A percentile compares a stretch with the other conserved stretches of the same genome.
Conservation (phyloP, 2,888 invertebrate species). For the Campopleginae sp. region DNA sequence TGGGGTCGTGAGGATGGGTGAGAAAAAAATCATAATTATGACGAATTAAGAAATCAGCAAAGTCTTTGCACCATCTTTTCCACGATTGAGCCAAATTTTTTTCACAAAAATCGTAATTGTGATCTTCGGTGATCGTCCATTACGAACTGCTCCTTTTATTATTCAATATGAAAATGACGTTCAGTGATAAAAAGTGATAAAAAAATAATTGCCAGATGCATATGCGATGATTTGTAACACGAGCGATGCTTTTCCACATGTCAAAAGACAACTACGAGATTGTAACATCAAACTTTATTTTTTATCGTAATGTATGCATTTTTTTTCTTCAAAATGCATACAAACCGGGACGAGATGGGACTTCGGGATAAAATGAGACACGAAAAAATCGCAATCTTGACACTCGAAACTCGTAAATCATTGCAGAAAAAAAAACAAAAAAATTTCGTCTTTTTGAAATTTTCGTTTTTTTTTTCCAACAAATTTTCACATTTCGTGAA, state of each 20-base stretch:
- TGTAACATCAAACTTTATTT: constrained; percentile 63
- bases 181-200: constrained; percentile 16
- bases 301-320: constrained; percentile 45
- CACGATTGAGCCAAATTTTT: background rate
- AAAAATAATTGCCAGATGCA: constrained; percentile 37
- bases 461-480: background rate
- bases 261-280: constrained; percentile 66
- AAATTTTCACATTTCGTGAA: background rate
- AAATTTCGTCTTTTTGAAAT: background rate
- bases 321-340: background rate
- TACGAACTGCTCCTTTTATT: background rate
- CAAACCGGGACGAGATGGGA: background rate
- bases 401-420: background rate
- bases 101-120: constrained; percentile 41
- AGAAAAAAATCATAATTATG: constrained; percentile 27
- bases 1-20: constrained; percentile 12
- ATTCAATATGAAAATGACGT: constrained; percentile 44
- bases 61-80: background rate
- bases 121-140: constrained; percentile 54
- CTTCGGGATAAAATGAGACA: background rate
- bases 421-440: background rate
- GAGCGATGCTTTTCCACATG: constrained; percentile 63
- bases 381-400: background rate
- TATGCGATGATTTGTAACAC: constrained; percentile 57
- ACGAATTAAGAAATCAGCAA: background rate